phyloP scores from a whole-genome alignment of 2,888 invertebrate species.

The Eulithis testata region DNA sequence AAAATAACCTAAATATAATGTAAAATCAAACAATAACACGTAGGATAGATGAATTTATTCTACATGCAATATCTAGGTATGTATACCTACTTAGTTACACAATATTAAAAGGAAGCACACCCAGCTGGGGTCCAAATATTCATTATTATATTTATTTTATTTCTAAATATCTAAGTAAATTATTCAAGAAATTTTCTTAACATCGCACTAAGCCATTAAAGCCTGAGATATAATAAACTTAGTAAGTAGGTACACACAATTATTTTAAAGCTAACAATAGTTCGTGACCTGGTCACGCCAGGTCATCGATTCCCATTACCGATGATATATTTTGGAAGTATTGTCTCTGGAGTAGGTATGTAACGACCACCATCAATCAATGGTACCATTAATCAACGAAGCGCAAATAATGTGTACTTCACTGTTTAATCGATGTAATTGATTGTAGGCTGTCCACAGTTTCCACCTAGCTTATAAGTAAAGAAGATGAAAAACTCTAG shows the following conservation, averaged over 20 bases:
- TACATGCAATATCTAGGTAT: too few species aligned
- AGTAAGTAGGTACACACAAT: not conserved
- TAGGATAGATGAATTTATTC: too few species aligned
- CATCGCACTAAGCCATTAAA: constrained; percentile 4
- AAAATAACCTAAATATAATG: too few species aligned
- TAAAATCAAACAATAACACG: too few species aligned
- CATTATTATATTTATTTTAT: too few species aligned
- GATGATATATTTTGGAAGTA: constrained; percentile 19
- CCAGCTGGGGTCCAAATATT: too few species aligned
- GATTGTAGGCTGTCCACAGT: not conserved
- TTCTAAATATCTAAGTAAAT: too few species aligned
- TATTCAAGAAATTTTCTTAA: not conserved
- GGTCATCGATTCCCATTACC: constrained; percentile 29
- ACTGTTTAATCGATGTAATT: constrained; percentile 20
- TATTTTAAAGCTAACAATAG: constrained; percentile 5
- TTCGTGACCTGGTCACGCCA: constrained; percentile 22
- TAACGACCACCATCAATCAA: constrained; percentile 20
- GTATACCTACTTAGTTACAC: too few species aligned
- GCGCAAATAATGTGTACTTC: constrained; percentile 20
- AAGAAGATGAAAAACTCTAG: too few species aligned
- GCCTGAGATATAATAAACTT: constrained; percentile 2
- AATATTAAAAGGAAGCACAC: too few species aligned
- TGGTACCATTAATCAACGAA: constrained; percentile 30
- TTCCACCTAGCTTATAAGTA: too few species aligned
- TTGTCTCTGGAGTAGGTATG: constrained; percentile 2